phyloP scores from a whole-genome alignment of 2,797 vertebrate species.

The Cephalopachus bancanus region DNA sequence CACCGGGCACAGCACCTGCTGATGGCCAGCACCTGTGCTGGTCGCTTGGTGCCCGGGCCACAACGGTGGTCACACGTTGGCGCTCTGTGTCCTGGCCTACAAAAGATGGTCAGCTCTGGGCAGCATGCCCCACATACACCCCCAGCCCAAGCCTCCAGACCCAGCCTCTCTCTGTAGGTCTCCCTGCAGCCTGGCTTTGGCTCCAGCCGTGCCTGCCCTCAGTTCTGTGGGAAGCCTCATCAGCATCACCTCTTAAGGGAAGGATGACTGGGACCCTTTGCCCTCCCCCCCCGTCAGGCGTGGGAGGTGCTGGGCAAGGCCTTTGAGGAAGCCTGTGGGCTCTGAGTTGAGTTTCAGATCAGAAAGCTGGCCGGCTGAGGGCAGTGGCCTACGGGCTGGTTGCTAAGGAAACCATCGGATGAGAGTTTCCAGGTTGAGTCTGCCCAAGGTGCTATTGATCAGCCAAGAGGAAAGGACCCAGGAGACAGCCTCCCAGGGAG shows the following conservation, averaged over 20 bases:
- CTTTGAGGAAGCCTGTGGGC: neutral
- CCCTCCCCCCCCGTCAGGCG: neutral
- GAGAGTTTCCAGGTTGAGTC: constrained; percentile 23
- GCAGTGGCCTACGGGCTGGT: neutral
- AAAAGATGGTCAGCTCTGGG: fast-evolving
- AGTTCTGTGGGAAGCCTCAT: fast-evolving
- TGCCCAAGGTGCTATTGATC: neutral
- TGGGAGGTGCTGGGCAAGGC: neutral
- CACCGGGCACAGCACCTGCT: neutral
- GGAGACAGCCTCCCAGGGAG: neutral
- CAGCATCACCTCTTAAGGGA: fast-evolving
- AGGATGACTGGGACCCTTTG: too few relatives aligned
- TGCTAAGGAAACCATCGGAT: constrained; percentile 11
- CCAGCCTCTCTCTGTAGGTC: too few relatives aligned
- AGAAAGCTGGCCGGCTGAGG: neutral
- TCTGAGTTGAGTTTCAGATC: neutral
- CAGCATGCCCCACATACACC: too few relatives aligned
- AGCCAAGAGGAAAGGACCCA: neutral
- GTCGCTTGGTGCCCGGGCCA: neutral
- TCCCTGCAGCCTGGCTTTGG: neutral
- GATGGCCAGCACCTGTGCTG: neutral
- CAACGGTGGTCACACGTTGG: fast-evolving
- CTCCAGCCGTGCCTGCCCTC: neutral
- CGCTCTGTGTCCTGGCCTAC: neutral
- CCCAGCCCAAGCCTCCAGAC: too few relatives aligned